A percentile compares a stretch with the other conserved stretches of the same genome.
Conservation (phyloP, 2,888 invertebrate species). For the Netelia inedita region DNA sequence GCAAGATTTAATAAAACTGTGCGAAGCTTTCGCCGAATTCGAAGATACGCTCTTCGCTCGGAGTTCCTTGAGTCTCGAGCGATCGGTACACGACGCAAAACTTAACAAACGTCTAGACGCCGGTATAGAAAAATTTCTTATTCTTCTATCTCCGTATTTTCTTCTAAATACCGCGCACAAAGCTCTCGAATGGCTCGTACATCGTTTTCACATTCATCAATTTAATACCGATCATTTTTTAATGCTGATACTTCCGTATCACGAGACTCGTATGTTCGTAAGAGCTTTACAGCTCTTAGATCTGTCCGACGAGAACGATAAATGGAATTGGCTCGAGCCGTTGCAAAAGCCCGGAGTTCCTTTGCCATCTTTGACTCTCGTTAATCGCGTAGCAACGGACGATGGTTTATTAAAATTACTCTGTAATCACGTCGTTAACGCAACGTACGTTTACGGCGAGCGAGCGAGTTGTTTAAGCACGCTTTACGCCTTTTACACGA, state of each 20-base stretch:
- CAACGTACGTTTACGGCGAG: constrained; percentile 88
- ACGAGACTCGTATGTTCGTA: constrained; percentile 96
- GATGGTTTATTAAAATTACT: constrained; percentile 88
- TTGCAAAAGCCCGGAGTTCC: constrained; percentile 92
- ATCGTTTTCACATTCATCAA: constrained; percentile 94
- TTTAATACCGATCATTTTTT: constrained; percentile 95
- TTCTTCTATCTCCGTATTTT: constrained; percentile 95
- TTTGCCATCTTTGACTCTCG: constrained; percentile 90
- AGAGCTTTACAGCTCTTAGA: constrained; percentile 91
- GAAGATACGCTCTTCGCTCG: constrained; percentile 92
- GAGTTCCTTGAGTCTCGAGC: constrained; percentile 92
- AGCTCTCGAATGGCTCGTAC: constrained; percentile 97
- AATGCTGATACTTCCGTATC: constrained; percentile 94
- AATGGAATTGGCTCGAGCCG: constrained; percentile 92
- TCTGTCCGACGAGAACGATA: constrained; percentile 87
- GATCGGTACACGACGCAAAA: constrained; percentile 91
- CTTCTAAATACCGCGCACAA: constrained; percentile 94
- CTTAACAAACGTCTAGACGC: constrained; percentile 92
- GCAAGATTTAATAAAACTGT: constrained; percentile 91
- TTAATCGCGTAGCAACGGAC: constrained; percentile 90
- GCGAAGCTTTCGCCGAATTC: constrained; percentile 91
- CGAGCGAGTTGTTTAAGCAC: constrained; percentile 89
- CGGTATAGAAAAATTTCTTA: constrained; percentile 92
- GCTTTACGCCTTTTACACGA: constrained; percentile 93
- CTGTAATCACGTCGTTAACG: constrained; percentile 87